A percentile compares a stretch with the other conserved stretches of the same genome.
These are phyloP conservation scores for Patiria pectinifera DNA, from an alignment of 53 echinoderm and acorn worm genomes.

Conservation along the genomic window DNA sequence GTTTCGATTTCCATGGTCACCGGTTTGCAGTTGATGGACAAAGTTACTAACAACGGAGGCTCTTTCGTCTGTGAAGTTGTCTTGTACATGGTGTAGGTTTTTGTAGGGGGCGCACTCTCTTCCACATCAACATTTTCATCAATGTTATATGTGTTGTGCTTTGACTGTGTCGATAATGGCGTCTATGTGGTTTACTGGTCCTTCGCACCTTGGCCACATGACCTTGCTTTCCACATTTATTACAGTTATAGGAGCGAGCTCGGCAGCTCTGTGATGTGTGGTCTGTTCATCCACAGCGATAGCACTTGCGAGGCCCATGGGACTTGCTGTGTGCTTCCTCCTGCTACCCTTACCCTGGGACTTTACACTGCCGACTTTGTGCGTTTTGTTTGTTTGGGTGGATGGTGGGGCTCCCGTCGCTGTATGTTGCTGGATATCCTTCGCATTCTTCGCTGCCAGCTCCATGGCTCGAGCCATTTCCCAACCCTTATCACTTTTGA, in stretches of 20 bases:
- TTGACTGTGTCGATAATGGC: no score
- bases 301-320: no score
- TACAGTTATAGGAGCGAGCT: no score
- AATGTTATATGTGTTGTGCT: no score
- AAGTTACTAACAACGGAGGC: background rate
- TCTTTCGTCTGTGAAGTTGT: background rate
- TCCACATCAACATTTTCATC: background rate
- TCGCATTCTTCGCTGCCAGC: constrained; percentile 16
- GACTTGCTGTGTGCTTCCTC: no score
- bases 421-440: constrained; percentile 30
- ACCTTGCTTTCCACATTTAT: no score
- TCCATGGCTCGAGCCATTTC: background rate
- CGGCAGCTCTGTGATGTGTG: no score
- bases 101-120: background rate
- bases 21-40: constrained; percentile 10
- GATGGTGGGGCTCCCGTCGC: background rate
- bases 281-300: no score
- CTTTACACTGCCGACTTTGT: background rate
- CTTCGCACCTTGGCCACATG: no score
- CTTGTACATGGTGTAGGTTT: background rate
- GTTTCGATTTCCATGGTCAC: constrained; percentile 6
- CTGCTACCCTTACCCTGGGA: background rate
- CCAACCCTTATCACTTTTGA: constrained; percentile 39
- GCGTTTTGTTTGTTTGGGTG: background rate
- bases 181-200: no score